Evolutionary conservation across 37 sponge, comb jelly and placozoan genomes (phyloP), one percentile per base, ranked within the genome.

Genomic region (Chondrilla cf. caribensis): DNA sequence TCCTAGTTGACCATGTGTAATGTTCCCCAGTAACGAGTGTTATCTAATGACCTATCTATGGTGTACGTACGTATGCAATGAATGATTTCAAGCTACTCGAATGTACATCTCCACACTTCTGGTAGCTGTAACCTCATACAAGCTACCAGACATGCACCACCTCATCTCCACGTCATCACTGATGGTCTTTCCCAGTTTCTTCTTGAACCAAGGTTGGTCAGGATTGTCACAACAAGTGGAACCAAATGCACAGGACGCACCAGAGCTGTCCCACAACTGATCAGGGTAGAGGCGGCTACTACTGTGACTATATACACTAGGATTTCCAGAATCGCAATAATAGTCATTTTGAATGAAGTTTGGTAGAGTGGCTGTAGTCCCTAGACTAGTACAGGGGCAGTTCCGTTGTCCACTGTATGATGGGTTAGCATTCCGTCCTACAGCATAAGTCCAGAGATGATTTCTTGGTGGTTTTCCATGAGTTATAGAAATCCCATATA

Each of bases 171-270:
- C 44, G 11, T 73, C 44, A 39, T 73, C 44, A 42, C 44, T 73
- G 76, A 21, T 37, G 15, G 76, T 22, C 42, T 73, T 21, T 73
- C 38, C 42, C 76, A 73, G 44, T 37, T 73, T 39, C 76, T 43
- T 42, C 76, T 73, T 73, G 44, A 73, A 73, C 76, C 76, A 73
- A 73, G 76, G 76, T 11, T 73, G 76, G 43, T 73, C 43, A 24
- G 76, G 76, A 73, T 73, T 73, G 76, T 39, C 21, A 42, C 76
- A 73, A 40, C 76, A 73, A 42, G 76, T 73, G 44, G 76, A 73
- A 24, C 44, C 44, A 73, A 43, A 73, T 24, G 40, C 41, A 73
- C 76, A 73, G 24, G 76, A 73, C 9, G 76, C 43, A 4, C 76
- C 76, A 73, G 76, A 73, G 44, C 18, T 42, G 44, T 39, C 44